phyloP scores from a whole-genome alignment of 2,888 invertebrate genomes.

The Brachynemurus nebulosus region DNA sequence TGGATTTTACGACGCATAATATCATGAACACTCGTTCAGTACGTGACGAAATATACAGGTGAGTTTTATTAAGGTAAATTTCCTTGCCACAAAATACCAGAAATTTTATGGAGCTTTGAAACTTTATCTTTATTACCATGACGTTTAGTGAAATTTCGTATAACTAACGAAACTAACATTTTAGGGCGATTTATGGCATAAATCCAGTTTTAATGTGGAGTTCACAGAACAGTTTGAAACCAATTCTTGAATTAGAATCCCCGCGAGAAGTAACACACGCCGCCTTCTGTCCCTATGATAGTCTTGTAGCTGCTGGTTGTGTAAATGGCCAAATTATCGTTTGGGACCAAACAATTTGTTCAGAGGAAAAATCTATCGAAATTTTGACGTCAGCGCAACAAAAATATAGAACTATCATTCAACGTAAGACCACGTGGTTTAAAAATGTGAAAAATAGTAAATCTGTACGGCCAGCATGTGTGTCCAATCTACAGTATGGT shows the following conservation, averaged over 20 bases:
- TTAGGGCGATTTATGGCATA: constrained; percentile 38
- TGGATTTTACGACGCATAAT: constrained; percentile 38
- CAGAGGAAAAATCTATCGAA: constrained; percentile 42
- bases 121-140: not conserved
- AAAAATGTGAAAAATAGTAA: constrained; percentile 43
- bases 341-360: constrained; percentile 53
- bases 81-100: too few relatives aligned
- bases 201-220: constrained; percentile 64
- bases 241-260: constrained; percentile 53
- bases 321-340: constrained; percentile 55
- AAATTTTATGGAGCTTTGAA: too few relatives aligned
- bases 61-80: constrained; percentile 5
- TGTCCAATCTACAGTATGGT: constrained; percentile 45
- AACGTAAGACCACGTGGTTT: constrained; percentile 54
- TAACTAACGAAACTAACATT: constrained; percentile 23
- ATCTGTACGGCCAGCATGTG: constrained; percentile 42
- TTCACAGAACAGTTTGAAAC: constrained; percentile 51
- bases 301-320: constrained; percentile 56
- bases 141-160: not conserved
- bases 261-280: constrained; percentile 49
- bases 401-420: constrained; percentile 45
- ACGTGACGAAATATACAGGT: constrained; percentile 14
- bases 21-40: constrained; percentile 31
- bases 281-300: constrained; percentile 54
- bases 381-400: constrained; percentile 46